phyloP scores from a whole-genome alignment of 2,797 vertebrate genomes.

The Cyclopterus lumpus region DNA sequence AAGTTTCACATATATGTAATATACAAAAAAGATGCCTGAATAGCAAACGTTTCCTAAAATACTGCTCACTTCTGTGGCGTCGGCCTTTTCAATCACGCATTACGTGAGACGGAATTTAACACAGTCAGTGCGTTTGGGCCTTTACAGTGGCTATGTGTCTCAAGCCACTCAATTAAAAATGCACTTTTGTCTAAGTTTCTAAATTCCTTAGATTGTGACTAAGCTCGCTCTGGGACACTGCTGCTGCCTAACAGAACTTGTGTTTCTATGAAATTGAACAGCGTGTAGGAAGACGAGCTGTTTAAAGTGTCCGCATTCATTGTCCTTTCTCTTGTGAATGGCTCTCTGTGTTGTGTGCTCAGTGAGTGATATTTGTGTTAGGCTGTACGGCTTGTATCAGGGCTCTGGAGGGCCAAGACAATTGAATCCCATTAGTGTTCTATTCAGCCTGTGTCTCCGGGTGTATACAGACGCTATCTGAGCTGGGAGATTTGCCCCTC shows the following conservation, averaged over 20 bases:
- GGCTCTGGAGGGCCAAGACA: slow-evolving; percentile 62
- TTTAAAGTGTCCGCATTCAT: slow-evolving; percentile 44
- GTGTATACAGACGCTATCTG: slow-evolving; percentile 42
- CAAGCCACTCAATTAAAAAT: slow-evolving; percentile 7
- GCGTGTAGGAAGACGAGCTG: slow-evolving; percentile 45
- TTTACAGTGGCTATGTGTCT: neutral
- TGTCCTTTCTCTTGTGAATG: slow-evolving; percentile 62
- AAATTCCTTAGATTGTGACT: slow-evolving; percentile 13
- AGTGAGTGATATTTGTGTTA: slow-evolving; percentile 69
- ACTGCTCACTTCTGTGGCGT: too few relatives aligned
- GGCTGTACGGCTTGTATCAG: slow-evolving; percentile 50
- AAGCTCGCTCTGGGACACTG: slow-evolving; percentile 10
- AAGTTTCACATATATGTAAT: too few relatives aligned
- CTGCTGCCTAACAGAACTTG: neutral
- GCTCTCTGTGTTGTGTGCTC: slow-evolving; percentile 50
- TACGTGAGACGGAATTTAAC: neutral
- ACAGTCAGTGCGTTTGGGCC: neutral
- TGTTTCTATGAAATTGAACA: slow-evolving; percentile 36
- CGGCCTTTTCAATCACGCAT: too few relatives aligned
- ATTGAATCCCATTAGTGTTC: slow-evolving; percentile 69
- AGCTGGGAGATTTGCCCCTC: slow-evolving; percentile 45
- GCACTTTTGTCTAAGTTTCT: neutral
- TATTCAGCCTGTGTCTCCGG: slow-evolving; percentile 55
- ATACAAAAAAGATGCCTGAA: too few relatives aligned
- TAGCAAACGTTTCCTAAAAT: too few relatives aligned